These are phyloP conservation scores for Galerucella calmariensis DNA, from an alignment of 2,888 invertebrate genomes.

Conservation along the genomic window DNA sequence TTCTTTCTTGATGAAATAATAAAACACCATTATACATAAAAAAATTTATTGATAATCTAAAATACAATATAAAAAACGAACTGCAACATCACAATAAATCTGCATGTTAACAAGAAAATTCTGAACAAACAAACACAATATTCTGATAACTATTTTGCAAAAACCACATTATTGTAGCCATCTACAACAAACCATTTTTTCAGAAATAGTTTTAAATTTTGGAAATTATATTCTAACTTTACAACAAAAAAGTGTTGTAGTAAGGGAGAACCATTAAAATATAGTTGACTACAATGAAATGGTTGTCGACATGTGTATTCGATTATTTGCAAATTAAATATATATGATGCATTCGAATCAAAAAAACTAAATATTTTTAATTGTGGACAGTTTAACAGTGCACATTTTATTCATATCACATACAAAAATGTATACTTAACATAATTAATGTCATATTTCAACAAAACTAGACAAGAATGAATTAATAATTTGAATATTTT, in stretches of 20 bases:
- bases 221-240: too few relatives aligned
- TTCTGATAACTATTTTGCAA: too few relatives aligned
- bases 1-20: too few relatives aligned
- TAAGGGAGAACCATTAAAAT: neutral
- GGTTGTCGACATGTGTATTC: neutral
- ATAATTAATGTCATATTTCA: too few relatives aligned
- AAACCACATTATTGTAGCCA: too few relatives aligned
- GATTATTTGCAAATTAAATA: conserved; percentile 1
- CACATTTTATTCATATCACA: neutral
- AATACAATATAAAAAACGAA: conserved; percentile 13
- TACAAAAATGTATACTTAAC: neutral
- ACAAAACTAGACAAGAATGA: too few relatives aligned
- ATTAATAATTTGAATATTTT: too few relatives aligned
- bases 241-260: neutral
- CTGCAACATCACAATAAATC: conserved; percentile 8
- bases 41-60: conserved; percentile 1
- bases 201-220: too few relatives aligned
- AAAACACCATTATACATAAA: neutral
- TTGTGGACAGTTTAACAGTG: conserved; percentile 1
- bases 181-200: too few relatives aligned
- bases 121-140: neutral
- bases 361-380: neutral
- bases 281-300: neutral
- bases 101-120: neutral
- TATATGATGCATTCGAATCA: neutral